Conservation (phyloP, 2,888 invertebrate species). For the Oscheius sp. region DNA sequence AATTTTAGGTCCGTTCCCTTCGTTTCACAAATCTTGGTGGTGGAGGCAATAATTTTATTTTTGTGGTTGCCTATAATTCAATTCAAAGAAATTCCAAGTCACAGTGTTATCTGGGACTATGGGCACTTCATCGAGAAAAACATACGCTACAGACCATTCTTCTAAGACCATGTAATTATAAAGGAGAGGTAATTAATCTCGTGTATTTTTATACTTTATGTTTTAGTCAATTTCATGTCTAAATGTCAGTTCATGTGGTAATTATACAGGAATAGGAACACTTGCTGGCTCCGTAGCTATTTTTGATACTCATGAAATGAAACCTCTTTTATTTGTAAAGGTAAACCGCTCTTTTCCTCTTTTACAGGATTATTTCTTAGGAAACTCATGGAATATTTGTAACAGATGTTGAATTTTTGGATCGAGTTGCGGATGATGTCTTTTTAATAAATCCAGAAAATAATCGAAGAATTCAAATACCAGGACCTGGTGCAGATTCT, state of each 20-base stretch:
- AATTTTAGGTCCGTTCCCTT: constrained; percentile 61
- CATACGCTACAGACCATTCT: constrained; percentile 41
- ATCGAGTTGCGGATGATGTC: constrained; percentile 41
- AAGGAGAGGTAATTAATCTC: constrained; percentile 42
- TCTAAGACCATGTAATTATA: constrained; percentile 38
- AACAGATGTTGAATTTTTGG: constrained; percentile 91
- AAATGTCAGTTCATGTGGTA: constrained; percentile 82
- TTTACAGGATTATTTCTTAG: constrained; percentile 10
- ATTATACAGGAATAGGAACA: constrained; percentile 83
- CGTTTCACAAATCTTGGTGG: constrained; percentile 56
- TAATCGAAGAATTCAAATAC: constrained; percentile 32
- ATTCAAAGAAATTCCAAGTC: constrained; percentile 57
- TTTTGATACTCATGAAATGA: constrained; percentile 55
- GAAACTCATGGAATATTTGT: constrained; percentile 90
- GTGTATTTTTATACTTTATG: neutral
- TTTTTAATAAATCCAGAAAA: constrained; percentile 6
- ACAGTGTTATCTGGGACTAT: constrained; percentile 58
- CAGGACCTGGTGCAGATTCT: constrained; percentile 59
- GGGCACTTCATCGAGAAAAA: constrained; percentile 55
- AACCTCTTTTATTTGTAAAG: constrained; percentile 37
- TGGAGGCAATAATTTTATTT: constrained; percentile 51
- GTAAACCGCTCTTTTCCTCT: neutral
- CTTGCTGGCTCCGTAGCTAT: constrained; percentile 73
- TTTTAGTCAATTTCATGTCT: constrained; percentile 68
- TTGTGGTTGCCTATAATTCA: constrained; percentile 63